Evolutionary conservation across 2,113 vertebrate species (phyloP).

Genomic region (Varanus salvator): DNA sequence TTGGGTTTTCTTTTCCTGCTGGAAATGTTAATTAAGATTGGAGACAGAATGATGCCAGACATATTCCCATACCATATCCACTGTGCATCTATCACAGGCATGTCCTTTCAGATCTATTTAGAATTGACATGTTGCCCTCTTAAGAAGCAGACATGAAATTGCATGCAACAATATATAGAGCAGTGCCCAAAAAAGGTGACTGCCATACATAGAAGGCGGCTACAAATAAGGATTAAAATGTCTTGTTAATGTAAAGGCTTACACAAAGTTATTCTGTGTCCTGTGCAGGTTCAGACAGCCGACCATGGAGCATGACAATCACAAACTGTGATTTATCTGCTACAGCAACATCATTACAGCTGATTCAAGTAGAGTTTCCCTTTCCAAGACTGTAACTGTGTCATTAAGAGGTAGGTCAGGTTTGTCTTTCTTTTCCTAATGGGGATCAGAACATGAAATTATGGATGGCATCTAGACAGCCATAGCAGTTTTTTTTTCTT

Average conservation of each 20-base stretch:
- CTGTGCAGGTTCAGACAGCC: neutral
- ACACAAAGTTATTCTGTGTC: neutral
- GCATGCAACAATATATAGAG: neutral
- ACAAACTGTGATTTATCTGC: neutral
- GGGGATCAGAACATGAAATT: neutral
- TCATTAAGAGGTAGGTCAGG: neutral
- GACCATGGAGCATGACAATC: neutral
- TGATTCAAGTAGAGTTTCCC: neutral
- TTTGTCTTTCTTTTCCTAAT: neutral
- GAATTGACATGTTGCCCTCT: neutral
- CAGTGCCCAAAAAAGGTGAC: neutral
- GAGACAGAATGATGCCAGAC: neutral
- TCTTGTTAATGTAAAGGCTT: neutral
- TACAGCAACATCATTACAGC: neutral
- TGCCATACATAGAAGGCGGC: neutral
- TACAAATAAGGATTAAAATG: neutral
- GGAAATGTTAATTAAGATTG: slow-evolving; percentile 47
- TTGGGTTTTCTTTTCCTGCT: slow-evolving; percentile 4
- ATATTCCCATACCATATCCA: slow-evolving; percentile 16
- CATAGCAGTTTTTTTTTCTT: too few relatives aligned
- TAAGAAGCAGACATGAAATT: neutral
- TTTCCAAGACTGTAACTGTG: neutral
- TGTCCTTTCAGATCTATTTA: neutral
- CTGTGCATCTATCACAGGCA: neutral
- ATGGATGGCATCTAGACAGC: too few relatives aligned